Evolutionary conservation across 2,113 vertebrate genomes (phyloP).

Genomic region (Nesospiza acunhae): DNA sequence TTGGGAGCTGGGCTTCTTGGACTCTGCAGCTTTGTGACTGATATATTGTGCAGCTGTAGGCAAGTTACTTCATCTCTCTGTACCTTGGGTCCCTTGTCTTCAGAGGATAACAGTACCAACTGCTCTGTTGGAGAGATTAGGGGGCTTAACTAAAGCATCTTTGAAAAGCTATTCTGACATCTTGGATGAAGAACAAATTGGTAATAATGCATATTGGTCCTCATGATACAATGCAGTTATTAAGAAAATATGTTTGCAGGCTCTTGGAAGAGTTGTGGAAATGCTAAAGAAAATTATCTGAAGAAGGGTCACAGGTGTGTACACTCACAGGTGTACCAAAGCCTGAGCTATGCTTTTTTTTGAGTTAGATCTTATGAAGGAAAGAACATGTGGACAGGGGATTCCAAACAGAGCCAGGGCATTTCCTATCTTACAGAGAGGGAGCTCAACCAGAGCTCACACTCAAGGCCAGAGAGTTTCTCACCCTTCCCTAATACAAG

Average conservation of each 20-base stretch:
- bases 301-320: not conserved
- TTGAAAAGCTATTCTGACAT: not conserved
- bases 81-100: not conserved
- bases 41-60: not conserved
- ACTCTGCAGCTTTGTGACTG: not conserved
- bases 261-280: not conserved
- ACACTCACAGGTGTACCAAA: not conserved
- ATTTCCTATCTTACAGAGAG: not conserved
- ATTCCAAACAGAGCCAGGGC: not conserved
- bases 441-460: not conserved
- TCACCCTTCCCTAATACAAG: not conserved
- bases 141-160: not conserved
- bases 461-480: not conserved
- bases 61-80: not conserved
- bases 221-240: not conserved
- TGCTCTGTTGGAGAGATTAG: not conserved
- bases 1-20: not conserved
- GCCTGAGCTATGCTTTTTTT: not conserved
- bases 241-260: constrained; percentile 9
- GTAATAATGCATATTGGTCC: not conserved
- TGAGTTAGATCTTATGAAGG: not conserved
- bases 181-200: not conserved
- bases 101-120: not conserved
- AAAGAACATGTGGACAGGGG: not conserved
- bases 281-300: not conserved